A percentile compares a stretch with the other conserved stretches of the same genome.
phyloP scores from a whole-genome alignment of 1,140 invertebrate genomes.

The Macrobrachium rosenbergii region DNA sequence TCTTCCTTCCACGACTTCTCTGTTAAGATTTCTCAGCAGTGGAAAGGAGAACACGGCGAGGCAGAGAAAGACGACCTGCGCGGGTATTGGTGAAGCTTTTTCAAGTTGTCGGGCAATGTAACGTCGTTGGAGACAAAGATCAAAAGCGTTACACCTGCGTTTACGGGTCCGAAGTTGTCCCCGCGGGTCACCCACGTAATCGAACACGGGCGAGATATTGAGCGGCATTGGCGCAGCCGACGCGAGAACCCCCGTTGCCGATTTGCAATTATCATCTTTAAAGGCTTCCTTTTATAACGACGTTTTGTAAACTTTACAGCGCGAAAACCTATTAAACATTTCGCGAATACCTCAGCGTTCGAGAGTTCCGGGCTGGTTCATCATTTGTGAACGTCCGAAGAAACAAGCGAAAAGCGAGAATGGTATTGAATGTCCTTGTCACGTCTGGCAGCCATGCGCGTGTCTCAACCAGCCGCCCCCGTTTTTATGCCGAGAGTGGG shows the following conservation, averaged over 20 bases:
- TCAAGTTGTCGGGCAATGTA: too few species aligned
- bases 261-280: neutral
- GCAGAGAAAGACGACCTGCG: neutral
- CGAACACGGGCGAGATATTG: constrained; percentile 61
- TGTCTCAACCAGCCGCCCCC: constrained; percentile 61
- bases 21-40: neutral
- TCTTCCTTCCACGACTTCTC: constrained; percentile 43
- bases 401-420: neutral
- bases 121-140: neutral
- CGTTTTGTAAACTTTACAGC: neutral
- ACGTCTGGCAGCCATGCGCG: constrained; percentile 49
- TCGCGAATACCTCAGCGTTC: neutral
- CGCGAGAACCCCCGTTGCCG: constrained; percentile 49
- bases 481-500: constrained; percentile 56
- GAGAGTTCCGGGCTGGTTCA: neutral
- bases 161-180: constrained; percentile 49
- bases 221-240: constrained; percentile 64
- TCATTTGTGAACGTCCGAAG: neutral
- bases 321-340: too few species aligned
- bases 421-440: neutral
- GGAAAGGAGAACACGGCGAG: neutral
- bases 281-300: constrained; percentile 2
- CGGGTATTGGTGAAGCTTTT: too few species aligned
- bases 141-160: constrained; percentile 25
- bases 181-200: constrained; percentile 56